A percentile compares a stretch with the other conserved stretches of the same genome.
Evolutionary conservation across 2,113 vertebrate species (phyloP).

Genomic region (Albula glossodonta): DNA sequence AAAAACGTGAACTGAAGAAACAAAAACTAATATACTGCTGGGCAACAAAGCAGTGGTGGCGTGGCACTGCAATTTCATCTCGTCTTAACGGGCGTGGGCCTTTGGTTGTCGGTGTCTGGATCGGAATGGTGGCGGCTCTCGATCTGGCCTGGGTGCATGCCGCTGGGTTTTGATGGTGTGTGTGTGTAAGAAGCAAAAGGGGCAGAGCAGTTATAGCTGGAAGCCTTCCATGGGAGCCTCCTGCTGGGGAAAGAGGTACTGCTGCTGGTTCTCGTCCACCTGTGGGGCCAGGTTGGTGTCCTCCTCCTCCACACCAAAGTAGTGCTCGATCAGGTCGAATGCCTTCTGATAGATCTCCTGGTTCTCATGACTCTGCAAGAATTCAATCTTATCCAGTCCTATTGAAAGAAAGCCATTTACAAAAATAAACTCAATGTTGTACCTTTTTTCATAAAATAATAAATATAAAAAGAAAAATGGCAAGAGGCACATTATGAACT

Average conservation of each 20-base stretch:
- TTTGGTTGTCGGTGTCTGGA: neutral
- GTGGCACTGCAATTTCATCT: neutral
- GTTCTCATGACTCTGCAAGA: constrained; percentile 97
- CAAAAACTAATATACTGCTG: neutral
- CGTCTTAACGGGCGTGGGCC: neutral
- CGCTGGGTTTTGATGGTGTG: neutral
- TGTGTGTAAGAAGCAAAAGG: neutral
- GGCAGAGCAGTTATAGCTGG: constrained; percentile 81
- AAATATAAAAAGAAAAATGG: too few species aligned
- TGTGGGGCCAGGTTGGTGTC: constrained; percentile 83
- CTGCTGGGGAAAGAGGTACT: constrained; percentile 93
- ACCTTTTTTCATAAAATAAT: too few species aligned
- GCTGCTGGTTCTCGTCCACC: constrained; percentile 92
- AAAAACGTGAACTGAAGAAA: neutral
- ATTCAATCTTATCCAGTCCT: constrained; percentile 98
- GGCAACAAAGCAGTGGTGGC: neutral
- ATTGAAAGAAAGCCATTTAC: neutral
- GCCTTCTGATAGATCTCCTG: constrained; percentile 99
- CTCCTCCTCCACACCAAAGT: constrained; percentile 94
- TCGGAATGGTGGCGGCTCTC: neutral
- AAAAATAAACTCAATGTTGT: too few species aligned
- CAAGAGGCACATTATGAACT: too few species aligned
- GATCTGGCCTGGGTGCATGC: neutral
- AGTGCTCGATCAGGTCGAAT: constrained; percentile 95
- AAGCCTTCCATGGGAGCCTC: constrained; percentile 98